These are phyloP conservation scores for Smittia sp. DNA, from an alignment of 2,888 invertebrate species.

Conservation along the genomic window DNA sequence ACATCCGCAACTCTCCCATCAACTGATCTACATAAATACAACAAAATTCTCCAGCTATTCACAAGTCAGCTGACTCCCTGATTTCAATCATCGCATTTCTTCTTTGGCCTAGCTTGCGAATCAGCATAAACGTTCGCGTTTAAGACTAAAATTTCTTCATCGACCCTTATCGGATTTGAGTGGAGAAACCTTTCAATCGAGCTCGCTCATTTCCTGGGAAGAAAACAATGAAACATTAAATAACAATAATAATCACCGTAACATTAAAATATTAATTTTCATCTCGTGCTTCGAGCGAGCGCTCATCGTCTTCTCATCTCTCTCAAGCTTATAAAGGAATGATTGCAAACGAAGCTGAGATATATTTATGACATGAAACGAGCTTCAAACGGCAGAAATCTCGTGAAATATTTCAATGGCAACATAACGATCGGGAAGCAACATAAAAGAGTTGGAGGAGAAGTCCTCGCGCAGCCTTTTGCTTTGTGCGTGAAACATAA, in stretches of 20 bases:
- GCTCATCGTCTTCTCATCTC: background rate
- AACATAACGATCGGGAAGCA: background rate
- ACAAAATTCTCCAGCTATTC: no score
- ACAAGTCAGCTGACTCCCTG: no score
- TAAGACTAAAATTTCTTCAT: no score
- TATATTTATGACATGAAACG: background rate
- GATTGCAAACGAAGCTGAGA: background rate
- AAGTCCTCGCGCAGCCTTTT: background rate
- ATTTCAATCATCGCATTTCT: no score
- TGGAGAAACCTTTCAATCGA: no score
- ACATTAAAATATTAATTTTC: background rate
- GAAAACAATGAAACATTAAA: constrained; percentile 24
- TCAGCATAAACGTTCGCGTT: no score
- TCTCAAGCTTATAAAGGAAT: background rate
- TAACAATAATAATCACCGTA: constrained; percentile 26
- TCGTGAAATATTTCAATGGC: background rate
- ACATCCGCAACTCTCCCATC: no score
- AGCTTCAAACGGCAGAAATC: background rate
- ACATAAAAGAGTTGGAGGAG: background rate
- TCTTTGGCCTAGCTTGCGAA: no score
- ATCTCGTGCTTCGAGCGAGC: background rate
- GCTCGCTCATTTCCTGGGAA: background rate
- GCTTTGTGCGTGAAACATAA: background rate
- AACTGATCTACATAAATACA: no score
- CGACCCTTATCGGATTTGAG: no score